These are phyloP conservation scores for Cynaeus angustus DNA, from an alignment of 2,888 invertebrate species.

Conservation along the genomic window DNA sequence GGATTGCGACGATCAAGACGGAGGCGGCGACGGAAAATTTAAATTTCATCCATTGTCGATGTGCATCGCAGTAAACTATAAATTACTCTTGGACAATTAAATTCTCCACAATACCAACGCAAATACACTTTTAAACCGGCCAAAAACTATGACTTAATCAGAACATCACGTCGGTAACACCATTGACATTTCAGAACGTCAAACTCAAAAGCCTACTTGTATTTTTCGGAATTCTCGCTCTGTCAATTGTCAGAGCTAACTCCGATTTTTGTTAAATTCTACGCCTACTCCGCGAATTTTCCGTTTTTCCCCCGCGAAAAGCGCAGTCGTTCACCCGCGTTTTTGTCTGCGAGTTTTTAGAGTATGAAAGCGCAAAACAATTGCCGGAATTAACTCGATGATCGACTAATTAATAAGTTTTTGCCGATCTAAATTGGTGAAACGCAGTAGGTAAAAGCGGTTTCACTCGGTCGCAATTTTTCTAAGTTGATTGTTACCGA, in stretches of 20 bases:
- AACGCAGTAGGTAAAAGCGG: slow-evolving; percentile 33
- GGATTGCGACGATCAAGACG: background rate
- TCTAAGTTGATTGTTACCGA: background rate
- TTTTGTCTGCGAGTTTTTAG: slow-evolving; percentile 7
- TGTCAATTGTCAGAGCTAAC: too few species aligned
- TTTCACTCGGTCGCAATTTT: slow-evolving; percentile 8
- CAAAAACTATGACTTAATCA: too few species aligned
- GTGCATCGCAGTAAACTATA: background rate
- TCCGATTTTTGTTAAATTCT: too few species aligned
- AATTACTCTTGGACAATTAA: too few species aligned
- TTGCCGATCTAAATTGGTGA: slow-evolving; percentile 35
- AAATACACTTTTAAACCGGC: too few species aligned
- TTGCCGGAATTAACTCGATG: slow-evolving; percentile 31
- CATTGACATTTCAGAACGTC: too few species aligned
- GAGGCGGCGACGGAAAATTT: background rate
- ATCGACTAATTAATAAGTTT: slow-evolving; percentile 37
- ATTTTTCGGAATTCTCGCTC: too few species aligned
- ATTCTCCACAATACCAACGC: too few species aligned
- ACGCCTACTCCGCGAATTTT: too few species aligned
- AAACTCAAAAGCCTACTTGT: too few species aligned
- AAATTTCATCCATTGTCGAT: slow-evolving; percentile 4
- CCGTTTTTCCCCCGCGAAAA: background rate
- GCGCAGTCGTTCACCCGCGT: slow-evolving; percentile 1
- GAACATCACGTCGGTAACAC: too few species aligned
- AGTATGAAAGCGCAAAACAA: slow-evolving; percentile 33